Evolutionary conservation across 1,140 invertebrate species (phyloP).

Genomic region (Magallana angulata): DNA sequence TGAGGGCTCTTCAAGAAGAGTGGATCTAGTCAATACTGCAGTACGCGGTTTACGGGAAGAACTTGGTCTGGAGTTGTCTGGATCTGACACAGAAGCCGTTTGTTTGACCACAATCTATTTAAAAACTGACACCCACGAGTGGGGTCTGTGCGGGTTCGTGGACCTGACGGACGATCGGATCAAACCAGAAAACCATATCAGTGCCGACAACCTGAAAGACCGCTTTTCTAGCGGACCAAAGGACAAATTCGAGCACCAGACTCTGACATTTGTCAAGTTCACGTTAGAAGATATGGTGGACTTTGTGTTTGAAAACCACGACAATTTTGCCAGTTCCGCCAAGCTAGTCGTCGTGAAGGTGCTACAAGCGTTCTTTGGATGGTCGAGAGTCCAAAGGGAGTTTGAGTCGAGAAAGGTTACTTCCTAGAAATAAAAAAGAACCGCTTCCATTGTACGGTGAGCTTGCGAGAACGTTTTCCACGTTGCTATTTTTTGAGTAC

Average conservation of each 20-base stretch:
- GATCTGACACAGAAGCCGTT: slow-evolving; percentile 54
- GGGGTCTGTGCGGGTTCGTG: slow-evolving; percentile 63
- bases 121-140: slow-evolving; percentile 63
- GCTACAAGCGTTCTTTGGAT: slow-evolving; percentile 59
- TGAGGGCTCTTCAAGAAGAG: neutral
- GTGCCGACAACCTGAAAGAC: slow-evolving; percentile 50
- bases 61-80: slow-evolving; percentile 56
- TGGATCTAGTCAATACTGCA: slow-evolving; percentile 59
- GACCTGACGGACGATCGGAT: slow-evolving; percentile 56
- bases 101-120: slow-evolving; percentile 59
- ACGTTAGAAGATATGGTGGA: slow-evolving; percentile 57
- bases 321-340: slow-evolving; percentile 62
- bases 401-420: slow-evolving; percentile 49
- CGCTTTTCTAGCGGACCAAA: slow-evolving; percentile 60
- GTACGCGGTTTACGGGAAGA: slow-evolving; percentile 58
- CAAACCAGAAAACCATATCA: slow-evolving; percentile 47
- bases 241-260: slow-evolving; percentile 63
- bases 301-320: slow-evolving; percentile 59
- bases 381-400: slow-evolving; percentile 53
- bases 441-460: too few relatives aligned
- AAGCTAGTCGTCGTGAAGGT: slow-evolving; percentile 66
- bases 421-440: neutral
- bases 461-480: too few relatives aligned
- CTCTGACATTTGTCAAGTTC: slow-evolving; percentile 54
- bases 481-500: too few relatives aligned